Evolutionary conservation across 2,113 vertebrate species (phyloP), one percentile per base, ranked within the genome.

Genomic region (Oostethus manadensis): DNA sequence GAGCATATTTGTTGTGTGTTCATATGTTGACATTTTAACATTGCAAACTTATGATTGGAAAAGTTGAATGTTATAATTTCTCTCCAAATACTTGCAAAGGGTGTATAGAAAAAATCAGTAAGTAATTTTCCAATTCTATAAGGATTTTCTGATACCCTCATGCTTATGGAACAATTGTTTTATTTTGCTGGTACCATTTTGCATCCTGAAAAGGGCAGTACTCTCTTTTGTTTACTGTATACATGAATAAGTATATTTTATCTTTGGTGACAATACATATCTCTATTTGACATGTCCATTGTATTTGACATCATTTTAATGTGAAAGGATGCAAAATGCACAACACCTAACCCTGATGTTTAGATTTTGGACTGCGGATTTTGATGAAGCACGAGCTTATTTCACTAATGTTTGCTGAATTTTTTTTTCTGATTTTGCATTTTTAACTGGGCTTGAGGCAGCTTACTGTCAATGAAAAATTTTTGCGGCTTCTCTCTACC

Each of bases 51-150:
- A 54, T 57, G 23, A 43, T 62, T 59, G 48, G 21, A 63, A 88
- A 88, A 89, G 81, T 88, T 84, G 68, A 88, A 91, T 89, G 80
- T 91, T 87, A 91, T 77, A 72, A 68, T 93, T 91, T 89, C 87
- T 89, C 86, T 91, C 91, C 70, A 86, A 93, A 91, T 92, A 88
- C 85, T 90, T 89, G 81, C 89, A 90, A 90, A 86, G 87, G 88
- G 88, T 94, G 72, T 91, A 89, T 94, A 93, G 90, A 93, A 82
- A 83, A 83, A 92, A 92, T 89, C 93, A 93, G 90, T 93, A 91
- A 94, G 93, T 93, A 88, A 86, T 81, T 51, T 79, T 76, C 29
- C 49, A 56, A 54, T 77, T 71, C 58, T 48, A 51, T 66, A 29
- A 66, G 70, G 64, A 66, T 23, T 43, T 63, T 18, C 68, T 58